Conservation (phyloP, 2,888 invertebrate genomes). For the Drosophila borborema region DNA sequence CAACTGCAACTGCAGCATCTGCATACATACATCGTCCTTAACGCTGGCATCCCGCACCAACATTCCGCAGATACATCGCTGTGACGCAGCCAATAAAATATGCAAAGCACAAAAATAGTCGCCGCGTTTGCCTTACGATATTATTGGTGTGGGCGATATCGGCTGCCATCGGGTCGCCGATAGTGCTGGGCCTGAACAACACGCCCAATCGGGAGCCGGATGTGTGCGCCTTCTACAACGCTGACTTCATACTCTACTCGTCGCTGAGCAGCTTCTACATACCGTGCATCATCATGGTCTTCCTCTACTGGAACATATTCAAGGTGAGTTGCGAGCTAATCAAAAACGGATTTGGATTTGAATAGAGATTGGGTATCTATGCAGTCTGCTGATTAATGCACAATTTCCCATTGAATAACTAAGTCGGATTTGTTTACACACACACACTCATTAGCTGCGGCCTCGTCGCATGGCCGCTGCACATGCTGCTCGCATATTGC, state of each 20-base stretch:
- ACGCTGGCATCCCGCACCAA: background rate
- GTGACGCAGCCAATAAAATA: constrained; percentile 99
- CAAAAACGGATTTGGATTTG: constrained; percentile 59
- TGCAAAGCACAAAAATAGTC: constrained; percentile 98
- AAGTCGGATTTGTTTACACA: constrained; percentile 29
- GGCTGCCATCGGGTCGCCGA: constrained; percentile 97
- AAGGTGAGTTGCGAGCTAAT: constrained; percentile 87
- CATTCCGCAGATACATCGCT: constrained; percentile 94
- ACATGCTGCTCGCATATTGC: background rate
- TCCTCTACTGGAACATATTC: constrained; percentile 98
- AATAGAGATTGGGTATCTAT: constrained; percentile 16
- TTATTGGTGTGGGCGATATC: constrained; percentile 98
- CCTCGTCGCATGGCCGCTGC: background rate
- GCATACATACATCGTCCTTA: background rate
- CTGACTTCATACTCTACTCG: constrained; percentile 98
- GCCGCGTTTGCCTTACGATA: constrained; percentile 97
- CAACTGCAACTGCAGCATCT: too few species aligned
- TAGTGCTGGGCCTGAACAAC: constrained; percentile 97
- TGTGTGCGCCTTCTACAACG: constrained; percentile 98
- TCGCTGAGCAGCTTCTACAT: constrained; percentile 99
- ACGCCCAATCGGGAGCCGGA: constrained; percentile 93
- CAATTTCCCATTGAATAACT: constrained; percentile 41
- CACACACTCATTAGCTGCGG: background rate
- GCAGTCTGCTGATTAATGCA: constrained; percentile 60
- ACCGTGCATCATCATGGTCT: constrained; percentile 99